These are phyloP conservation scores for Chionomys nivalis DNA, from an alignment of 2,113 vertebrate species.

Conservation along the genomic window DNA sequence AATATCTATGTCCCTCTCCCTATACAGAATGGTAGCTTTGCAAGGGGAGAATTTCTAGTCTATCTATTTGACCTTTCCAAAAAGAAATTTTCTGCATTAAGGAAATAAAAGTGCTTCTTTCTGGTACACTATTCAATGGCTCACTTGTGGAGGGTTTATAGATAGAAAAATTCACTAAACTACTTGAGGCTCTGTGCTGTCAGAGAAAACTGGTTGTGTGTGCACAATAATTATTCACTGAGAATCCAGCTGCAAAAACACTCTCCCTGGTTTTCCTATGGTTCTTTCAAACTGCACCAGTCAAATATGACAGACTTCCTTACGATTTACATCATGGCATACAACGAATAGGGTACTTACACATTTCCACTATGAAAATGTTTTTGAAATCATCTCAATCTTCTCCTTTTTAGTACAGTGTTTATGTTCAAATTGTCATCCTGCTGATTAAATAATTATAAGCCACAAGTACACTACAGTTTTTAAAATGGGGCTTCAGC, in stretches of 20 bases:
- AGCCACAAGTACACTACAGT: neutral
- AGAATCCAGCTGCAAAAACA: conserved; percentile 31
- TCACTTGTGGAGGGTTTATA: neutral
- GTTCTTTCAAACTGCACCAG: neutral
- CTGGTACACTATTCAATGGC: neutral
- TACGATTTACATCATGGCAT: neutral
- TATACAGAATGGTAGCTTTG: neutral
- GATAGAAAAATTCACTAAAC: conserved; percentile 22
- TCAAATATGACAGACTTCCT: neutral
- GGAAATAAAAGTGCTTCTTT: neutral
- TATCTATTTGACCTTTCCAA: neutral
- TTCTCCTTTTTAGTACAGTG: neutral
- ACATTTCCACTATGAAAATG: neutral
- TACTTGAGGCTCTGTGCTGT: neutral
- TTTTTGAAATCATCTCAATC: conserved; percentile 26
- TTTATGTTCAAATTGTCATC: conserved; percentile 32
- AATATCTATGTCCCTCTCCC: neutral
- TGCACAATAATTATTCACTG: neutral
- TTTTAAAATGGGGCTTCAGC: neutral
- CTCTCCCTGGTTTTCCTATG: neutral
- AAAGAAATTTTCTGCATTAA: neutral
- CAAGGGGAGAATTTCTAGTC: neutral
- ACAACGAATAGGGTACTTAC: neutral
- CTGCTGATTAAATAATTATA: conserved; percentile 41
- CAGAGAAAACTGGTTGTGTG: neutral